Conservation (phyloP, 2,113 vertebrate species). For the Pelusios castaneus region DNA sequence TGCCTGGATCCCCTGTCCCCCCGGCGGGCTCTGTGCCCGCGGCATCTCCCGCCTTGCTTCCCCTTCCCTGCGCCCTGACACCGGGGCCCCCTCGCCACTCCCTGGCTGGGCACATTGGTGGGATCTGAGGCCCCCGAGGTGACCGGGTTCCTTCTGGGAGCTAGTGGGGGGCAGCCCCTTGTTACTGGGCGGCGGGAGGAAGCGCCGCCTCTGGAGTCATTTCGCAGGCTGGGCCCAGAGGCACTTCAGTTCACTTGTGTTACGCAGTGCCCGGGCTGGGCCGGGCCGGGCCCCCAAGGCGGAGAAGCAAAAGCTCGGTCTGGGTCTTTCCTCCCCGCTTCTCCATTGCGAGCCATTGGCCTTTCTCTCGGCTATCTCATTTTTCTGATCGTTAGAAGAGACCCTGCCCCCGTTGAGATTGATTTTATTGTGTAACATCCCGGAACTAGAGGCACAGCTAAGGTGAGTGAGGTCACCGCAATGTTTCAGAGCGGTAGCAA, state of each 20-base stretch:
- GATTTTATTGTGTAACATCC: neutral
- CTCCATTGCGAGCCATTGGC: neutral
- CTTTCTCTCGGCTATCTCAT: neutral
- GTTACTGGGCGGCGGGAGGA: neutral
- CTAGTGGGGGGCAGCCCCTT: neutral
- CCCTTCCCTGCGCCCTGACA: neutral
- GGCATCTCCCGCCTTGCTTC: neutral
- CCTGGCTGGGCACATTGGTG: neutral
- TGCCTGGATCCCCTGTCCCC: fast-evolving
- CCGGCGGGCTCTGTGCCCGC: no score
- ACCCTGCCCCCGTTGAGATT: neutral
- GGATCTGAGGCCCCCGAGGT: neutral
- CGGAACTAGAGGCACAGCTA: neutral
- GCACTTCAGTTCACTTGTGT: neutral
- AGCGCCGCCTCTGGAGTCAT: neutral
- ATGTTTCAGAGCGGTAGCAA: neutral
- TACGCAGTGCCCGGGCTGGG: no score
- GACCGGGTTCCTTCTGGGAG: neutral
- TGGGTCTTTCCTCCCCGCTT: neutral
- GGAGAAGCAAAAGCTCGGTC: neutral
- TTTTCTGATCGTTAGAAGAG: neutral
- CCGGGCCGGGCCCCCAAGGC: neutral
- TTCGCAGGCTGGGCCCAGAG: neutral
- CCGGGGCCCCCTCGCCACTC: neutral
- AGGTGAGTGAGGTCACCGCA: neutral